Evolutionary conservation across 2,888 invertebrate species (phyloP), one percentile per base, ranked within the genome.

Genomic region (Patella caerulea): DNA sequence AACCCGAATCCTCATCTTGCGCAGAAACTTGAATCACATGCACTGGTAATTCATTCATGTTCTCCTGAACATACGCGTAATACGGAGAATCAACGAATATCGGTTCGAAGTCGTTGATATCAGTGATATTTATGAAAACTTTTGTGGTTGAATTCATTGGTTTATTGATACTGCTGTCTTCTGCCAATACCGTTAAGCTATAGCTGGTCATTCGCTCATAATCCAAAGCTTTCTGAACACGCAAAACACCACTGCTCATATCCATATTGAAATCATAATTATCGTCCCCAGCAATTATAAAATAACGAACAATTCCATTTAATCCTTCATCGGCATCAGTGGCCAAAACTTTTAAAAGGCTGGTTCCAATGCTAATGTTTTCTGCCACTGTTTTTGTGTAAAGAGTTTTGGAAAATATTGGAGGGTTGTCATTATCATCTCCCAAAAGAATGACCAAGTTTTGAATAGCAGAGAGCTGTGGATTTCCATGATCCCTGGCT

Each of bases 21-120:
- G 97, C 98, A 85, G 95, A 94, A 74, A 98, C 96, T 85, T 96
- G 86, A 11, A 85, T 79, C 85, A 93, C 91, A 77, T 91, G 90
- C 5, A 92, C 91, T 0, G 90, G 89, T 2, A 96, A 87, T 93
- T 95, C 71, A n/a, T 78, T 79, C 78, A 87, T 84, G 59, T 88
- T 87, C 80, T 98, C 98, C 95, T 97, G 96, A 78, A 98, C 97
- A 91, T 96, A 95, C 5, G 97, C 96, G 89, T 96, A 93, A 92
- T 97, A 98, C 0, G 98, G 98, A n/a, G 97, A 97, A 92, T 98
- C 96, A 85, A 96, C 93, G 92, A 98, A 98, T 71, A 96, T 95
- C 72, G 98, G 98, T 54, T 96, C 95, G 90, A 97, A 97, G 93
- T 98, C 98, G 92, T 98, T 98, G 89, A 97, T 96, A 92, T 98